Base-by-base conservation (phyloP, 2,113 vertebrate genomes). In the Donacobius atricapilla region DNA sequence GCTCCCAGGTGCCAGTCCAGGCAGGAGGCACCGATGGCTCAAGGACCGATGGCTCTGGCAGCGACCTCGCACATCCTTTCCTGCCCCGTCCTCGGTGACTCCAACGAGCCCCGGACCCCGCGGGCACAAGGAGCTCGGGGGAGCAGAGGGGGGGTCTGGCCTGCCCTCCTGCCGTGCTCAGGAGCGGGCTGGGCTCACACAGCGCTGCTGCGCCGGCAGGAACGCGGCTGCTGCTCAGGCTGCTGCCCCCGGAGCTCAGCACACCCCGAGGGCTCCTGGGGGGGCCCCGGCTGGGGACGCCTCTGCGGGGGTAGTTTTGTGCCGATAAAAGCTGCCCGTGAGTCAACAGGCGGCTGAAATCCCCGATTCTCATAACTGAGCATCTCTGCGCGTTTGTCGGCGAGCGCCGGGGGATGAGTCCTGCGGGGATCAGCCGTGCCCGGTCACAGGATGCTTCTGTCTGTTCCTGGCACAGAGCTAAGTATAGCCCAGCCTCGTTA, bases 401-500 rank as follows among this genome's bases (percentile, higher is more conserved):
- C 57, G 56, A 19, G 94, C 95, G 90, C 50, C 44, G 93, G 94
- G 95, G 60, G 40, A 44, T 37, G 83, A 45, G 90, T 87, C 50
- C 77, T 7, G 39, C 71, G 2, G 53, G 80, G 63, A 80, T 69
- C 57, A 37, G 71, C 95, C 72, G 92, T 31, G 50, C 87, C 97
- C 90, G 22, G 68, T 97, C 96, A 96, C 3, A 12, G 70, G 50
- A 75, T 69, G 92, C 68, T 71, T 93, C 85, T 47, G 95, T 94
- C 91, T 93, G 94, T 96, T 90, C 95, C 96, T 86, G 83, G 71
- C 91, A 92, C n/a, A 28, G 87, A 82, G 83, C 94, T 94, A 91
- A 96, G 81, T 48, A 56, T 70, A 93, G 91, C 65, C 13, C 92
- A 84, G 79, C 53, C 58, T 84, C 86, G 89, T 73, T 40, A 70